Evolutionary conservation across 2,888 invertebrate species (phyloP).

Genomic region (Caenorhabditis zanzibari): DNA sequence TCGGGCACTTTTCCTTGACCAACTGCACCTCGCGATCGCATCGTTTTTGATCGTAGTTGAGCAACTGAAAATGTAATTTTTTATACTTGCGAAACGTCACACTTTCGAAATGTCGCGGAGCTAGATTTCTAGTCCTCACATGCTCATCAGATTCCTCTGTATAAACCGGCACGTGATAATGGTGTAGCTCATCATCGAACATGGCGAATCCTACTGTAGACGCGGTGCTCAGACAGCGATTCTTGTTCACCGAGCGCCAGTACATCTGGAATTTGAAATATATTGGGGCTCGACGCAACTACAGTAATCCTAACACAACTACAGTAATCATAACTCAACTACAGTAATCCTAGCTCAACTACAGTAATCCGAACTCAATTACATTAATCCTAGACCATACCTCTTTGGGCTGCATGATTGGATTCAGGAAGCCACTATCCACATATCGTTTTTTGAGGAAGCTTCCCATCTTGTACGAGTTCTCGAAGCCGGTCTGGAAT

Average conservation of each 20-base stretch:
- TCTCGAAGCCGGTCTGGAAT: conserved; percentile 60
- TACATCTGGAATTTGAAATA: conserved; percentile 47
- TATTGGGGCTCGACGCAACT: neutral
- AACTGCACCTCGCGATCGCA: conserved; percentile 42
- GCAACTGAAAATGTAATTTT: conserved; percentile 47
- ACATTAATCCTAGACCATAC: neutral
- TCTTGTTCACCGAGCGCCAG: conserved; percentile 59
- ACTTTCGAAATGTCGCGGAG: too few relatives aligned
- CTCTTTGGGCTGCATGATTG: conserved; percentile 21
- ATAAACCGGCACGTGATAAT: conserved; percentile 47
- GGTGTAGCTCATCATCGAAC: conserved; percentile 38
- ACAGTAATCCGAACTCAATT: too few relatives aligned
- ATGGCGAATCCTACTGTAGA: conserved; percentile 58
- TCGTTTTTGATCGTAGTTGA: conserved; percentile 30
- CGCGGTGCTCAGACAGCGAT: conserved; percentile 54
- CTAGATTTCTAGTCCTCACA: neutral
- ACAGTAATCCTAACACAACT: neutral
- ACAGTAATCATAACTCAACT: too few relatives aligned
- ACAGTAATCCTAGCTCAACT: too few relatives aligned
- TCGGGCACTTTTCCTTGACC: conserved; percentile 41
- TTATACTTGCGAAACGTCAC: too few relatives aligned
- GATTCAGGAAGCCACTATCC: conserved; percentile 37
- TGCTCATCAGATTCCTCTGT: conserved; percentile 44
- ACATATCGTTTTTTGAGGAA: conserved; percentile 47
- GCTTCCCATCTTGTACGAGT: conserved; percentile 47